Conservation (phyloP, 1,140 invertebrate species). For the Melipona quadrifasciata region DNA sequence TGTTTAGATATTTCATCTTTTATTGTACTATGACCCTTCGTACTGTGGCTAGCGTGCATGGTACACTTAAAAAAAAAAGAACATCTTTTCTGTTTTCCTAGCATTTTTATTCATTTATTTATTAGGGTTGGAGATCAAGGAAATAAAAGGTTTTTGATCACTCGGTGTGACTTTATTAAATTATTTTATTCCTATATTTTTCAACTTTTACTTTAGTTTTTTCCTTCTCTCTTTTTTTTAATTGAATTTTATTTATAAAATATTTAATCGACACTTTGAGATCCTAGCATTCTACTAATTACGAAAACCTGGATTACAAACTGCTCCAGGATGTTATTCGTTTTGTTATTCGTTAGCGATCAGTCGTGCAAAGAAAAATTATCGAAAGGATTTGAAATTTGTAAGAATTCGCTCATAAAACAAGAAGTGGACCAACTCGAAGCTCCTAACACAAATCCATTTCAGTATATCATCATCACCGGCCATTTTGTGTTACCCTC, state of each 20-base stretch:
- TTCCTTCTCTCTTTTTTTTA: neutral
- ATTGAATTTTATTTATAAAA: neutral
- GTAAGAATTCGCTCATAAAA: neutral
- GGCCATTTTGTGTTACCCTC: slow-evolving; percentile 40
- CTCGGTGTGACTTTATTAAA: neutral
- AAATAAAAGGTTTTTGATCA: neutral
- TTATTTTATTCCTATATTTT: neutral
- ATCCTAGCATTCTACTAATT: neutral
- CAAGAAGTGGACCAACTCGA: neutral
- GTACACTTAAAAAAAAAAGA: neutral
- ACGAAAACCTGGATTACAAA: neutral
- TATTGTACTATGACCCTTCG: neutral
- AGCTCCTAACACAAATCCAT: neutral
- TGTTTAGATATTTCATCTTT: neutral
- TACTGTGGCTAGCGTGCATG: neutral
- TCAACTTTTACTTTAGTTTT: neutral
- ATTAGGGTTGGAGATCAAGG: neutral
- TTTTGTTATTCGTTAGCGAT: neutral
- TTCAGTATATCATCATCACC: slow-evolving; percentile 18
- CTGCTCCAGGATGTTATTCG: neutral
- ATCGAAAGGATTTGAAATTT: neutral
- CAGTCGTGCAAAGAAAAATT: neutral
- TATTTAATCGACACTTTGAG: neutral
- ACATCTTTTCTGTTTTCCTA: neutral
- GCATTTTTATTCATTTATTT: neutral